Evolutionary conservation across 1,140 invertebrate species (phyloP), one percentile per base, ranked within the genome.

Genomic region (Macrostomum lignano): DNA sequence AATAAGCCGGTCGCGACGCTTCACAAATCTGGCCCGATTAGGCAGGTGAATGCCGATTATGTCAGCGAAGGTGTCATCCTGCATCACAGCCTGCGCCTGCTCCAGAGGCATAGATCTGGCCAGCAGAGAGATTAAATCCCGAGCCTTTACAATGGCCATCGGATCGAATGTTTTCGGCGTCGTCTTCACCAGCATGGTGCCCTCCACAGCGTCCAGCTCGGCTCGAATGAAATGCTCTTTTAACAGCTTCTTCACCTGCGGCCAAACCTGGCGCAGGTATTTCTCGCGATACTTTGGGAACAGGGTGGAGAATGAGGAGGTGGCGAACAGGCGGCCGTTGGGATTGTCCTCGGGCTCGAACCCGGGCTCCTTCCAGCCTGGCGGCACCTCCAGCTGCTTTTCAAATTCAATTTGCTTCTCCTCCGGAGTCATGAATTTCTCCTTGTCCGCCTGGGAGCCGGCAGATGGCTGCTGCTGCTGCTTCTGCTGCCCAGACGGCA

Each of bases 141-240:
- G 65, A 6, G 82, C 78, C 61, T 96, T 96, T 6, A 96, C 66
- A 26, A 98, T 79, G 25, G 91, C 76, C 42, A 77, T 94, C 0
- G 91, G 91, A 65, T 98, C 91, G 78, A 78, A 96, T 2, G 86
- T 94, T 62, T 93, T 88, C 31, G 79, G 65, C 1, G 84, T 94
- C 0, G 91, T 96, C 49, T 65, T 67, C 0, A 98, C 88, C 5
- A 70, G 71, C 74, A 99, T 82, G 41, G 72, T 73, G 31, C 91
- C 88, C 66, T 93, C 81, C 2, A 91, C 62, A 1, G 91, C 54
- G 65, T 98, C 86, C 36, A 99, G 55, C 45, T 94, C 79, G 0
- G 74, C 77, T n/a, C n/a, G n/a, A n/a, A n/a, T 48, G 44, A 60
- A 54, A 46, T 63, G 42, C 31, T 61, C 49, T 13, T 36, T 35